Conservation (phyloP, 2,113 vertebrate species). For the Seriola aureovittata region DNA sequence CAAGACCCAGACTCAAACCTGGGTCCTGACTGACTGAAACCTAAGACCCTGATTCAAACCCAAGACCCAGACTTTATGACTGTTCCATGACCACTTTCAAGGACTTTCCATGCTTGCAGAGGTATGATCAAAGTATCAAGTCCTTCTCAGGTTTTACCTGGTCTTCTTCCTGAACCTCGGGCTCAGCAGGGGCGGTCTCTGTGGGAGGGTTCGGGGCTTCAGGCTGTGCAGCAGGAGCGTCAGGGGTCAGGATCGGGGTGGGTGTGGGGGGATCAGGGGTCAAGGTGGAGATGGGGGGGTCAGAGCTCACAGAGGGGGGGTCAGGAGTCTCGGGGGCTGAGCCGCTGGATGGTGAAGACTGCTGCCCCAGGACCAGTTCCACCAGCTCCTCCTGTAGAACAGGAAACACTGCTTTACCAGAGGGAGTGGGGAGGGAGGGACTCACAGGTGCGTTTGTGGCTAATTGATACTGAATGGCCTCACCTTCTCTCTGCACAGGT, state of each 20-base stretch:
- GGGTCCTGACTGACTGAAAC: too few relatives aligned
- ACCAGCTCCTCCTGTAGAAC: constrained; percentile 90
- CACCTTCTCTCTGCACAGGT: constrained; percentile 93
- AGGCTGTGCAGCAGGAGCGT: constrained; percentile 18
- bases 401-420: neutral
- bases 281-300: constrained; percentile 10
- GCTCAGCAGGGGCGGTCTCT: constrained; percentile 11
- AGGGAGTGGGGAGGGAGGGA: neutral
- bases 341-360: constrained; percentile 74
- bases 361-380: constrained; percentile 91
- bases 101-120: neutral
- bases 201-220: constrained; percentile 23
- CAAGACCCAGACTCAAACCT: too few relatives aligned
- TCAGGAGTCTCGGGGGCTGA: constrained; percentile 30
- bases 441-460: too few relatives aligned
- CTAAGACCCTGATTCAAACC: too few relatives aligned
- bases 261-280: constrained; percentile 39
- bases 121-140: neutral
- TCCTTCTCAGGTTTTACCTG: constrained; percentile 65
- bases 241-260: neutral
- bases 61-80: too few relatives aligned
- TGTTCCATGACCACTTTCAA: neutral
- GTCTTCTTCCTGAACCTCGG: constrained; percentile 55
- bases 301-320: constrained; percentile 26
- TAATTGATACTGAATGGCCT: neutral